Evolutionary conservation across 2,113 vertebrate genomes (phyloP).

Genomic region (Mastomys coucha): DNA sequence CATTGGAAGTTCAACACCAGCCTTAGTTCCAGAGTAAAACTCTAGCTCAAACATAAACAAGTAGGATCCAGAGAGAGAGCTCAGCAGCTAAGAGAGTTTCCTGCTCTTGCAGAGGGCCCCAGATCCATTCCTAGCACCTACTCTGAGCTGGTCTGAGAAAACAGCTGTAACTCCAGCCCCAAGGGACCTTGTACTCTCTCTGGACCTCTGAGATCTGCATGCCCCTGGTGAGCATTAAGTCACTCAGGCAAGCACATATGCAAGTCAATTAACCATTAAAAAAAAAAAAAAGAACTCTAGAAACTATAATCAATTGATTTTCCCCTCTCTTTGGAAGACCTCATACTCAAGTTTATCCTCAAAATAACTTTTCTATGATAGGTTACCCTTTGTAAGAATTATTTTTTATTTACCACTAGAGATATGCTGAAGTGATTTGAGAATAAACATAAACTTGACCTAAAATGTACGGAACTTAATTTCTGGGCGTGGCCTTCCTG

Average conservation of each 20-base stretch:
- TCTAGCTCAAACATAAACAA: neutral
- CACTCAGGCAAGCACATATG: neutral
- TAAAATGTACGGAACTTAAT: slow-evolving; percentile 15
- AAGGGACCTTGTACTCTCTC: neutral
- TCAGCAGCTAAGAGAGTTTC: neutral
- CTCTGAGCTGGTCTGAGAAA: neutral
- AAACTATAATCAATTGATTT: neutral
- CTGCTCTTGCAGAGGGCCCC: neutral
- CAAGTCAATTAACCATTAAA: neutral
- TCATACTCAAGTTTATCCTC: neutral
- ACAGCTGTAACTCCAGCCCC: neutral
- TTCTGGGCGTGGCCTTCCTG: neutral
- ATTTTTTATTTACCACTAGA: slow-evolving; percentile 37
- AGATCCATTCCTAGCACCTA: neutral
- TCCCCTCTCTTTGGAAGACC: neutral
- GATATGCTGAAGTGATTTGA: neutral
- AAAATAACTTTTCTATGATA: slow-evolving; percentile 11
- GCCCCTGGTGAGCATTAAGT: no score
- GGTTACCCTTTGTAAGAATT: slow-evolving; percentile 4
- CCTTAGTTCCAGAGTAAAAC: neutral
- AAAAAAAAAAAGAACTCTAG: no score
- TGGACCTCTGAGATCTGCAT: neutral
- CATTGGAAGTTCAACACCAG: neutral
- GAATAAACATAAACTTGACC: neutral
- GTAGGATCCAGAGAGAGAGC: neutral